Evolutionary conservation across 2,113 vertebrate genomes (phyloP).

Genomic region (Megaceryle maxima): DNA sequence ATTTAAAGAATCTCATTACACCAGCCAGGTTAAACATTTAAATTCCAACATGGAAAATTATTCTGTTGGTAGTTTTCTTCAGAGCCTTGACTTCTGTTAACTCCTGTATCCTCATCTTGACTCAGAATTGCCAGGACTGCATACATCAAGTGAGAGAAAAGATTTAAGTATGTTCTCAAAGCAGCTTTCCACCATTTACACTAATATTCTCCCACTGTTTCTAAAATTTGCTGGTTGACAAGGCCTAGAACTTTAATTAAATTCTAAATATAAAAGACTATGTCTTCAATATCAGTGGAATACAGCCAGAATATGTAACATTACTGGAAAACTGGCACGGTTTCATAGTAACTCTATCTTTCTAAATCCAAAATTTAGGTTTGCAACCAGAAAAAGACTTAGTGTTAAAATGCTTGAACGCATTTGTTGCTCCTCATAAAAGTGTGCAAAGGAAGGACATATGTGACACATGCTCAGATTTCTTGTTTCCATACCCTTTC

Average conservation of each 20-base stretch:
- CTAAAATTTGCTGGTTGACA: background rate
- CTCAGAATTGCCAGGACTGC: background rate
- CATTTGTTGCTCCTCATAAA: conserved; percentile 14
- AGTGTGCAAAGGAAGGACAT: conserved; percentile 27
- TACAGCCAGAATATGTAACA: conserved; percentile 6
- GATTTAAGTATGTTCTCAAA: background rate
- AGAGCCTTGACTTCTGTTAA: background rate
- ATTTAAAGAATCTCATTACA: conserved; percentile 33
- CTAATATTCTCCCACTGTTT: background rate
- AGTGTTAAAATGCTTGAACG: conserved; percentile 42
- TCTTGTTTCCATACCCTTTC: conserved; percentile 42
- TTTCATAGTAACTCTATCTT: conserved; percentile 1
- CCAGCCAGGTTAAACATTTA: conserved; percentile 9
- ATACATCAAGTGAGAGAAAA: background rate
- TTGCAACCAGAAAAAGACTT: conserved; percentile 51
- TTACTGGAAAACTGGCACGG: background rate
- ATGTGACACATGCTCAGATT: background rate
- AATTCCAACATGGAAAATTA: conserved; percentile 1
- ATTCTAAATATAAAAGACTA: background rate
- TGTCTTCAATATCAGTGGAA: background rate
- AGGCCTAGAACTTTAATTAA: background rate
- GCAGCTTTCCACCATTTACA: background rate
- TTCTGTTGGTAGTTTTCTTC: background rate
- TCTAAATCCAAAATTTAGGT: conserved; percentile 25
- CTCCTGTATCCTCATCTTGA: background rate